Percentiles rank a stretch among this genome's conserved stretches.
Evolutionary conservation across 2,797 vertebrate species (phyloP).

Genomic region (Okamejei kenojei): DNA sequence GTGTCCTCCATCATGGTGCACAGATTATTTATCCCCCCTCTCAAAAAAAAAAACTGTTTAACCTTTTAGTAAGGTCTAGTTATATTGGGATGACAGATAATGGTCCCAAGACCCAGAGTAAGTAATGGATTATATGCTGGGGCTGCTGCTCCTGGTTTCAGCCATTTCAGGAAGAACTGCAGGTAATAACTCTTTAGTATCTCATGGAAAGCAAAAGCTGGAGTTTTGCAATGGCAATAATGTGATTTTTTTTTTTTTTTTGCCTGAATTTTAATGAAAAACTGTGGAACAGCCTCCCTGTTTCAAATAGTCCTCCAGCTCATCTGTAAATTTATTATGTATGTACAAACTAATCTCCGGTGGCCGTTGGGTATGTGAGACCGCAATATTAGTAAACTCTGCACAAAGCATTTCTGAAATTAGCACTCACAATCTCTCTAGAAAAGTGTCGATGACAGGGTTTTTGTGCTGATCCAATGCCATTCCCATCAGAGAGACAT

Average conservation of each 20-base stretch:
- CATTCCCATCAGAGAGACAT: background rate
- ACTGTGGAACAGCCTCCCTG: background rate
- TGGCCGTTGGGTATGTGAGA: background rate
- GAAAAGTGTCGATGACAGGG: constrained; percentile 9
- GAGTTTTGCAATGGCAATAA: background rate
- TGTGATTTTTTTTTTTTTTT: background rate
- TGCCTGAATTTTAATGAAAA: background rate
- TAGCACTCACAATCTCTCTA: background rate
- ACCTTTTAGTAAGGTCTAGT: constrained; percentile 3
- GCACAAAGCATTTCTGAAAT: background rate
- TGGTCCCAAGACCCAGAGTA: constrained; percentile 32
- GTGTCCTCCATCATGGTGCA: constrained; percentile 38
- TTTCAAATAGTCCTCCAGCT: background rate
- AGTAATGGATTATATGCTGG: constrained; percentile 25
- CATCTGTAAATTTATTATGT: background rate
- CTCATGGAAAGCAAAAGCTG: constrained; percentile 8
- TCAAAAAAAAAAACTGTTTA: constrained; percentile 39
- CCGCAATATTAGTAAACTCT: background rate
- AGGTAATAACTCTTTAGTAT: constrained; percentile 35
- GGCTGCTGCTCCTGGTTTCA: constrained; percentile 15
- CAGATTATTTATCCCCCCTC: constrained; percentile 38
- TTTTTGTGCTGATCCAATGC: background rate
- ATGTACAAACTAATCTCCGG: background rate
- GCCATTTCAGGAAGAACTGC: constrained; percentile 30
- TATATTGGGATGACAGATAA: constrained; percentile 36